Conservation (phyloP, 2,888 invertebrate genomes). For the Pasiphila rectangulata region DNA sequence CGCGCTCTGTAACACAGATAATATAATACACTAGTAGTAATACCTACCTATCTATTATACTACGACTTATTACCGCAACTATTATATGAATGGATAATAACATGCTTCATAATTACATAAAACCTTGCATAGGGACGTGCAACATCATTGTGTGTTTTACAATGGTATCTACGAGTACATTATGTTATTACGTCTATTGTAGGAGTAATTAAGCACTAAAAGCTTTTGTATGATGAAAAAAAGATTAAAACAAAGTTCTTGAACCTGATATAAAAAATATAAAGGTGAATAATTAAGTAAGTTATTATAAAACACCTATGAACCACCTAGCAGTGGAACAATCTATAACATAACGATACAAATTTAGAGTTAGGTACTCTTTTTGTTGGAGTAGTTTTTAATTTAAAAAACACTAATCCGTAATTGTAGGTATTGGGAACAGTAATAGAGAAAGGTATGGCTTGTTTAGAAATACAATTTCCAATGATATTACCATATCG, state of each 20-base stretch:
- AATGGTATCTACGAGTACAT: slow-evolving; percentile 22
- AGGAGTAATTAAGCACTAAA: slow-evolving; percentile 22
- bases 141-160: slow-evolving; percentile 18
- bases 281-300: no score
- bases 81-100: slow-evolving; percentile 41
- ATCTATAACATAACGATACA: background rate
- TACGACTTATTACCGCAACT: slow-evolving; percentile 6
- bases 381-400: no score
- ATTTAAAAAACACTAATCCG: no score
- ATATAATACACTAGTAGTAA: slow-evolving; percentile 6
- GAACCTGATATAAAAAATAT: no score
- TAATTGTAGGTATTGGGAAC: no score
- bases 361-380: no score
- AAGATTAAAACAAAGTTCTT: no score
- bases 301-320: no score
- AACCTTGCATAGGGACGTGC: slow-evolving; percentile 35
- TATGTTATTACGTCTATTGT: slow-evolving; percentile 19
- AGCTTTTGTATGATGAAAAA: no score
- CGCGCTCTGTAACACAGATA: slow-evolving; percentile 17
- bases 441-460: no score
- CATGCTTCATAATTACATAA: slow-evolving; percentile 38
- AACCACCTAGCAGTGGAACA: no score
- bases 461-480: slow-evolving; percentile 27
- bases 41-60: no score
- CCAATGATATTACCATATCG: slow-evolving; percentile 37